Conservation (phyloP, 2,113 vertebrate genomes). For the rabbit (Oryctolagus cuniculus) region mOryCun1.1 NC_091441.1:99975001-99975500, state of each 20-base stretch:
- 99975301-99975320: conserved; percentile 87
- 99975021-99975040: conserved; percentile 28
- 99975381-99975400: conserved; percentile 53
- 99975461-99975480: conserved; percentile 59
- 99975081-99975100: conserved; percentile 44
- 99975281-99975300: conserved; percentile 92
- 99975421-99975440: conserved; percentile 35
- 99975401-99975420: conserved; percentile 54
- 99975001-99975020: conserved; percentile 35
- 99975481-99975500: conserved; percentile 31
- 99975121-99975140: neutral
- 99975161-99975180: conserved; percentile 94
- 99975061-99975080: conserved; percentile 55
- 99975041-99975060: conserved; percentile 40
- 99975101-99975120: conserved; percentile 45
- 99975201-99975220: conserved; percentile 86
- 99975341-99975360: conserved; percentile 80
- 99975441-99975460: neutral
- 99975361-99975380: conserved; percentile 34
- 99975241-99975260: conserved; percentile 92
- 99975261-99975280: conserved; percentile 95
- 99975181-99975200: conserved; percentile 87
- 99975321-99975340: conserved; percentile 83
- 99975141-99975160: neutral
- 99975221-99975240: conserved; percentile 86